These are phyloP conservation scores for Acanthosepion lycidas DNA, from an alignment of 2,888 invertebrate genomes.

Conservation along the genomic window DNA sequence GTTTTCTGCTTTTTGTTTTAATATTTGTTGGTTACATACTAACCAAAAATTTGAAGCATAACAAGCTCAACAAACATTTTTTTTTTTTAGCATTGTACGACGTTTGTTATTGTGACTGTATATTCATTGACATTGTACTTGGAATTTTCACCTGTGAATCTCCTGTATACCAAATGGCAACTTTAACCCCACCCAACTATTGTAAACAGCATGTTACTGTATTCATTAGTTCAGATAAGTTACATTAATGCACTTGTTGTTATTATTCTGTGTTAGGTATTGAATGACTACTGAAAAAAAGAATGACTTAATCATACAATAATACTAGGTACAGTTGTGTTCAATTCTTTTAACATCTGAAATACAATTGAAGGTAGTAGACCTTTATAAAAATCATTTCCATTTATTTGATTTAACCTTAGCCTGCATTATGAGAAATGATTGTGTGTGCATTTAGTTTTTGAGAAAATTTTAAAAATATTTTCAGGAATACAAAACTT, in stretches of 20 bases:
- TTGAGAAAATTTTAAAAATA: too few relatives aligned
- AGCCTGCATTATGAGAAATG: too few relatives aligned
- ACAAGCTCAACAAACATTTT: neutral
- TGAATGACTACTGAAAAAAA: too few relatives aligned
- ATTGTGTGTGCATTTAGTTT: too few relatives aligned
- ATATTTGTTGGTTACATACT: neutral
- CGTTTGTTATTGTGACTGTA: neutral
- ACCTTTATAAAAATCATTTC: too few relatives aligned
- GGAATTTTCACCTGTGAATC: neutral
- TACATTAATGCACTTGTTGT: neutral
- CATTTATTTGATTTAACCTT: too few relatives aligned
- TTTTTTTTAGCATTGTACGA: neutral
- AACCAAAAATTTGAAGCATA: neutral
- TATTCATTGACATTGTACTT: neutral
- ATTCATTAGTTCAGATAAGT: neutral
- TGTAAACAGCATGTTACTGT: neutral
- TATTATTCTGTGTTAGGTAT: neutral
- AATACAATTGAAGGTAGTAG: too few relatives aligned
- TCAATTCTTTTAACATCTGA: too few relatives aligned
- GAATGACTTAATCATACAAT: too few relatives aligned
- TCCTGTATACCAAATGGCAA: neutral
- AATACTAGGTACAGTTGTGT: too few relatives aligned
- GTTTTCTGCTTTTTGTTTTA: neutral
- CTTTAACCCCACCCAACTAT: neutral
- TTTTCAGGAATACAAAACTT: too few relatives aligned